These are phyloP conservation scores for Epizoanthus stellaris DNA, from an alignment of 92 coral and sea anemone species.

Conservation along the genomic window DNA sequence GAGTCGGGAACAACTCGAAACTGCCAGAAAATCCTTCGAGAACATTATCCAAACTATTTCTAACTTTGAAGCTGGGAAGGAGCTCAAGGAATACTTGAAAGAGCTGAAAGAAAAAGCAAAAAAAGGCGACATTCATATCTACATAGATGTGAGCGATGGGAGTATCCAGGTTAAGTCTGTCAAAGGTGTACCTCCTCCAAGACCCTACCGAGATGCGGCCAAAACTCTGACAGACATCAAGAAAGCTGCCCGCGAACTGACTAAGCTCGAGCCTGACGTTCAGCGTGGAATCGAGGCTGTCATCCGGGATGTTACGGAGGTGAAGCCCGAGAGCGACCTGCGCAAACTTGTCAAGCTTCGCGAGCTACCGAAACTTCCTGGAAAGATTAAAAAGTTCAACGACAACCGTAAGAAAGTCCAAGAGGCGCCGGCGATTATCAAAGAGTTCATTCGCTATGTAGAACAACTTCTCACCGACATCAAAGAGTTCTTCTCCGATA, in stretches of 20 bases:
- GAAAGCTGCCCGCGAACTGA: conserved; percentile 57
- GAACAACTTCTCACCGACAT: conserved; percentile 66
- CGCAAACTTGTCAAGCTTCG: conserved; percentile 65
- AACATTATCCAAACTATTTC: conserved; percentile 60
- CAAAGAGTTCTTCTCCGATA: conserved; percentile 54
- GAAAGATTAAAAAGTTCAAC: conserved; percentile 76
- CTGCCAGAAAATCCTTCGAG: conserved; percentile 76
- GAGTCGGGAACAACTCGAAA: conserved; percentile 74
- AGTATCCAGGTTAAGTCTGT: conserved; percentile 67
- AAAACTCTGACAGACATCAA: conserved; percentile 70
- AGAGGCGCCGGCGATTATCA: conserved; percentile 74
- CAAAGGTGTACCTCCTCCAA: conserved; percentile 80
- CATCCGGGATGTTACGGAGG: conserved; percentile 60
- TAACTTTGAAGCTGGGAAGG: conserved; percentile 70
- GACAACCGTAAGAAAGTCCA: conserved; percentile 83
- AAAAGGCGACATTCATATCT: conserved; percentile 79
- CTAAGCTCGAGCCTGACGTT: conserved; percentile 75
- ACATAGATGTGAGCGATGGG: conserved; percentile 66
- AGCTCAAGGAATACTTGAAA: conserved; percentile 70
- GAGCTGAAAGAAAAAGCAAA: conserved; percentile 80
- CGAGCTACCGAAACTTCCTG: conserved; percentile 69
- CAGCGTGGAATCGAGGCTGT: conserved; percentile 68
- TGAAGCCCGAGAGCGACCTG: conserved; percentile 73
- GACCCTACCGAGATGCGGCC: conserved; percentile 81
- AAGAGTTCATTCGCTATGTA: conserved; percentile 70